Evolutionary conservation across 2,113 vertebrate genomes (phyloP), one percentile per base, ranked within the genome.

Genomic region (Pholis gunnellus): DNA sequence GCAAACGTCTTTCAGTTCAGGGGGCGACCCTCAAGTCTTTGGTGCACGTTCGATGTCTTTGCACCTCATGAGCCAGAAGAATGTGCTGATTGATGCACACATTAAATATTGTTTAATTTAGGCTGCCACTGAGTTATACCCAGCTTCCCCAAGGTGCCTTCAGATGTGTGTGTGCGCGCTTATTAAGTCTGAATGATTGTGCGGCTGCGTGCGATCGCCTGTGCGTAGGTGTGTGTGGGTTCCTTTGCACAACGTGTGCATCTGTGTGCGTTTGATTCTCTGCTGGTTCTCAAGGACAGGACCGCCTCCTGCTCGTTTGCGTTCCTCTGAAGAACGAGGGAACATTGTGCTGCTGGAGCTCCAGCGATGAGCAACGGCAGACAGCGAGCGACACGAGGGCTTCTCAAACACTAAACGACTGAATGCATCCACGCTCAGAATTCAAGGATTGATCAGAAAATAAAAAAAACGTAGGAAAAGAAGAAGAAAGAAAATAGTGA

Each of bases 251-350:
- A 72, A 42, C 54, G 36, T 46, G 56, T 64, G 67, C 17, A 5
- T 69, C 31, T 31, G 72, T 76, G 68, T 74, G 57, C 74, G 72
- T 76, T 25, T 81, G 71, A 73, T 71, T 63, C 42, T 52, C 36
- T 54, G 36, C 71, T 20, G 57, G 8, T 86, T 82, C 81, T 90
- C 90, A 85, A 89, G 88, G 84, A 87, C 88, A 68, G 61, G 40
- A 56, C 29, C 59, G 63, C 52, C 84, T 82, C 29, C 60, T 48
- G 75, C 78, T 66, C 20, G 11, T 73, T 81, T 76, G 34, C 64
- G n/a, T 71, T 71, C 77, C 25, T 34, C n/a, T n/a, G 5, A 48
- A 79, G 80, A 82, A 81, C 44, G 15, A 15, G 78, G 38, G 71
- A 87, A 80, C 65, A 72, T 60, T 78, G 81, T 75, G 78, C 80